Evolutionary conservation across 2,797 vertebrate species (phyloP).

Genomic region (Onychomys arenicola): DNA sequence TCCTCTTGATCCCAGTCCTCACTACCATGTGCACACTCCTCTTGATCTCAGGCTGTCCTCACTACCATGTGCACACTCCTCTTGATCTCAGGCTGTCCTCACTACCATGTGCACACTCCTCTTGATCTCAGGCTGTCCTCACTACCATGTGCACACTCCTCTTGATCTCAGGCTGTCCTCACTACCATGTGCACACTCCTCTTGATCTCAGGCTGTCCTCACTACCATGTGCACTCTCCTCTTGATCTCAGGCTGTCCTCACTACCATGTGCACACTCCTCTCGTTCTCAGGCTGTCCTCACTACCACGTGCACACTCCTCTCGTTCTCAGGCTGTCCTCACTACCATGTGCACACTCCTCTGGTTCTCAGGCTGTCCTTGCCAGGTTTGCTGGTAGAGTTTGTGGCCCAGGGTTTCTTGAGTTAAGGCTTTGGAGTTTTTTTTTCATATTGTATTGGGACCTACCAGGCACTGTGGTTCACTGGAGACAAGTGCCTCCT

Average conservation of each 20-base stretch:
- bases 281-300: no score
- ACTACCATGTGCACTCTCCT: neutral
- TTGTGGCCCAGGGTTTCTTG: neutral
- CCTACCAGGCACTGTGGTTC: neutral
- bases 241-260: no score
- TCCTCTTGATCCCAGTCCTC: no score
- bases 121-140: neutral
- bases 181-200: neutral
- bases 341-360: no score
- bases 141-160: no score
- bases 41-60: no score
- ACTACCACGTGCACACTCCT: neutral
- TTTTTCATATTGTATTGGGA: neutral
- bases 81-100: no score
- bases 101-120: neutral
- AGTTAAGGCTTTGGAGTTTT: neutral
- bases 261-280: neutral
- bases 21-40: neutral
- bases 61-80: neutral
- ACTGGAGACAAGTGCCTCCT: neutral
- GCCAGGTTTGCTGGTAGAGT: no score
- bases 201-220: no score
- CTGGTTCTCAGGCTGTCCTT: neutral
- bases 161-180: no score
- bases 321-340: neutral